A percentile compares a stretch with the other conserved stretches of the same genome.
Conservation (phyloP, 2,113 vertebrate genomes). For the Corynorhinus townsendii region DNA sequence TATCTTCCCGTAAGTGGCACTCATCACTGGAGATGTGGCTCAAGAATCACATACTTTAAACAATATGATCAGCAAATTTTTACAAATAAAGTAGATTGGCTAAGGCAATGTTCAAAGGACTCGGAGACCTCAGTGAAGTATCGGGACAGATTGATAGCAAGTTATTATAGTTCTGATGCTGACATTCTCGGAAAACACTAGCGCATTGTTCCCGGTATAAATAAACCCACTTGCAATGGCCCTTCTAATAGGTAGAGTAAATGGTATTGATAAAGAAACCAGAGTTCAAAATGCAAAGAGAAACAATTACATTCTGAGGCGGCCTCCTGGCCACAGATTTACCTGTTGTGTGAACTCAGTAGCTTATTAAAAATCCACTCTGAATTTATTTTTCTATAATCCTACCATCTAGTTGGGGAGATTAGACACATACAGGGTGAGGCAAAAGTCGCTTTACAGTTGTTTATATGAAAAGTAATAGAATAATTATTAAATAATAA, state of each 20-base stretch:
- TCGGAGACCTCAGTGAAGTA: neutral
- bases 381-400: neutral
- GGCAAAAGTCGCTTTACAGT: neutral
- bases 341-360: neutral
- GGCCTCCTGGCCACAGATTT: neutral
- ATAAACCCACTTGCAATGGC: neutral
- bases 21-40: neutral
- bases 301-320: neutral
- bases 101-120: neutral
- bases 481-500: neutral
- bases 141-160: neutral
- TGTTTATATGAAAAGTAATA: neutral
- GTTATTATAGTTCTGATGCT: neutral
- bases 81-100: neutral
- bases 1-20: neutral
- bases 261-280: constrained; percentile 41
- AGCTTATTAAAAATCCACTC: neutral
- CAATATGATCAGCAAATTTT: neutral
- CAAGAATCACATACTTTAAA: neutral
- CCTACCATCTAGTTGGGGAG: neutral
- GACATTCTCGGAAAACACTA: neutral
- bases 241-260: neutral
- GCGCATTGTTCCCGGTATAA: neutral
- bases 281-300: neutral
- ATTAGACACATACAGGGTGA: neutral